Percentiles rank a stretch among this genome's conserved stretches.
These are phyloP conservation scores for Galendromus occidentalis DNA, from an alignment of 1,140 invertebrate genomes.

Conservation along the genomic window DNA sequence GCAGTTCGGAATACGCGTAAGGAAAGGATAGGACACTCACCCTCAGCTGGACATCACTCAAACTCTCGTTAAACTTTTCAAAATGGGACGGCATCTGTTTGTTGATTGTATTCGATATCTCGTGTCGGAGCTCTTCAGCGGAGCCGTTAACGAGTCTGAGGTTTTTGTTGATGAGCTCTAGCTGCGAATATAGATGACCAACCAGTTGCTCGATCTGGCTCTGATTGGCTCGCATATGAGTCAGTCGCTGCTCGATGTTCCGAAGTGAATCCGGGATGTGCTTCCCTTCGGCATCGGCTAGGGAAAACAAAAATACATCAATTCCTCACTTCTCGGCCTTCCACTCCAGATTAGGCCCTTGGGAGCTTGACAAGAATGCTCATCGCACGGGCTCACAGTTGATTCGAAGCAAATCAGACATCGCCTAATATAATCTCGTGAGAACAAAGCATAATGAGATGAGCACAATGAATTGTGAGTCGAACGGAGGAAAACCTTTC, in stretches of 20 bases:
- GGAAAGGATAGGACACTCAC: no score
- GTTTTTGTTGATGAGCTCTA: neutral
- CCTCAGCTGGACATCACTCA: neutral
- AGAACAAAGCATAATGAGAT: no score
- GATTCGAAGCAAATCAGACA: no score
- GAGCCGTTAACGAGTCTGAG: neutral
- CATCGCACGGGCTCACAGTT: no score
- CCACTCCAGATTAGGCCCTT: no score
- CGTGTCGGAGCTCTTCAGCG: neutral
- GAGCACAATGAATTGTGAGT: no score
- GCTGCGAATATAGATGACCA: neutral
- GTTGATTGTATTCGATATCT: neutral
- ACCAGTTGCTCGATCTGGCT: neutral
- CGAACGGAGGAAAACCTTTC: no score
- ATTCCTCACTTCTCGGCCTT: no score
- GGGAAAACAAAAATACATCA: neutral
- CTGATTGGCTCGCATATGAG: neutral
- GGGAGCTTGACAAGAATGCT: no score
- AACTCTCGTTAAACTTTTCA: neutral
- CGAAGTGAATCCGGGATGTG: neutral
- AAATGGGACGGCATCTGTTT: neutral
- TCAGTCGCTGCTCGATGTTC: neutral
- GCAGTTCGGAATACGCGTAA: no score
- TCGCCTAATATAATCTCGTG: no score
- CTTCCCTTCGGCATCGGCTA: conserved; percentile 3